Base-by-base conservation (phyloP, 2,888 invertebrate species). In the Sthenelais limicola region DNA sequence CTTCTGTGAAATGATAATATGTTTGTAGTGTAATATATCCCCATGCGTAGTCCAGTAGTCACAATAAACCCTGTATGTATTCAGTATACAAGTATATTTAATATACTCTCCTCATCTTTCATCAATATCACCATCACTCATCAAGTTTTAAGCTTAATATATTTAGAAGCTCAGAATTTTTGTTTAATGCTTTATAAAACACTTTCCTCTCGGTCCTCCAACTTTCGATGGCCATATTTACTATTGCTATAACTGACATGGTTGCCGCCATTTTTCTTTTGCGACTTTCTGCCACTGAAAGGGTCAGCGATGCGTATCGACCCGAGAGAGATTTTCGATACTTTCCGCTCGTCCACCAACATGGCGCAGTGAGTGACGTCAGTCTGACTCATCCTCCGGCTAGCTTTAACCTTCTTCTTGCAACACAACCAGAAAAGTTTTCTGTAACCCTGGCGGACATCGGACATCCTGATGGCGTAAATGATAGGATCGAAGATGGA, bases 401-500 rank as follows among this genome's bases (percentile, higher is more conserved):
- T 24, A 18, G 49, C 48, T 33, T 73, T 49, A 9, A 26, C 33
- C 1, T 18, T 12, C 3, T 3, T 62, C 28, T 35, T 30, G 51
- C 74, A 76, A 47, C 71, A 73, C 4, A 32, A 38, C 24, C 30
- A 12, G 33, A 67, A 76, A 24, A 77, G 32, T 21, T 54, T 51
- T 12, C 66, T 38, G 69, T 76, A 77, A 12, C 76, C 76, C 30
- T 54, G 32, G 21, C 66, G 54, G 24, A 77, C 73, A 35, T 76
- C 76, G 4, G 67, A 52, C 68, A 77, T 68, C 24, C 77, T 62
- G 33, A 72, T 52, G 21, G 74, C 77, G 58, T 78, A 78, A 49
- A 78, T 78, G 51, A 78, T 30, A 0, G 78, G 78, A 52, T 78
- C 78, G 32, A 67, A 51, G 28, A 78, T 66, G 51, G 72, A 58